Evolutionary conservation across 1,140 invertebrate genomes (phyloP).

Genomic region (Apis florea): DNA sequence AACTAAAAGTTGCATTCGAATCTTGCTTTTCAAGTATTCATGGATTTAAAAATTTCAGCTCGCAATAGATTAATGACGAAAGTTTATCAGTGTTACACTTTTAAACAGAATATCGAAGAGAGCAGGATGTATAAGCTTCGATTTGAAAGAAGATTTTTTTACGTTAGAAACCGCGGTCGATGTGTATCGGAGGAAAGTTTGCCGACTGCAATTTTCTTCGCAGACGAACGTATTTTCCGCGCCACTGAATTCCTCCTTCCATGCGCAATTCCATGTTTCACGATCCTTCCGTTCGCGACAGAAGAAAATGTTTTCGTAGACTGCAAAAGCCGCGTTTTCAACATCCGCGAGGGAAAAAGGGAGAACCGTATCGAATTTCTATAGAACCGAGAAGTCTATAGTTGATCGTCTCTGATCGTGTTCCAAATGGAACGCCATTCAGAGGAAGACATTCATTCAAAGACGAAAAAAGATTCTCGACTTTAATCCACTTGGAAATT

Average conservation of each 20-base stretch:
- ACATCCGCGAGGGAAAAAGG: not conserved
- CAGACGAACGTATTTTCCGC: constrained; percentile 50
- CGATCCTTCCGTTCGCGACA: constrained; percentile 1
- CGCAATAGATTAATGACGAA: too few relatives aligned
- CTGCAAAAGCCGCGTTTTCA: constrained; percentile 9
- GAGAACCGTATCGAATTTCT: constrained; percentile 8
- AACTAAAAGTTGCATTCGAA: too few relatives aligned
- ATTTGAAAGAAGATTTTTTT: not conserved
- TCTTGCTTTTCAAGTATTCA: too few relatives aligned
- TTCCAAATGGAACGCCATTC: not conserved
- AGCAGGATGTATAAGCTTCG: not conserved
- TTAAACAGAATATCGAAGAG: not conserved
- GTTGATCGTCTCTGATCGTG: not conserved
- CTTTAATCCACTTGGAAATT: not conserved
- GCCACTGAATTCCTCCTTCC: constrained; percentile 22
- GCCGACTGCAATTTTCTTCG: constrained; percentile 42
- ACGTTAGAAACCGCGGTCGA: constrained; percentile 23
- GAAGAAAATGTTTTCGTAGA: constrained; percentile 6
- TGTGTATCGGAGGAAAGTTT: constrained; percentile 47
- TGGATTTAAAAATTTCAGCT: too few relatives aligned
- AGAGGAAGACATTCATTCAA: not conserved
- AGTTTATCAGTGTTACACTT: not conserved
- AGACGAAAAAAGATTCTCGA: not conserved
- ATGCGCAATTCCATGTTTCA: constrained; percentile 11
- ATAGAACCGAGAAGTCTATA: not conserved